These are phyloP conservation scores for Mycetomoellerius zeteki DNA, from an alignment of 1,140 invertebrate species.

Conservation along the genomic window DNA sequence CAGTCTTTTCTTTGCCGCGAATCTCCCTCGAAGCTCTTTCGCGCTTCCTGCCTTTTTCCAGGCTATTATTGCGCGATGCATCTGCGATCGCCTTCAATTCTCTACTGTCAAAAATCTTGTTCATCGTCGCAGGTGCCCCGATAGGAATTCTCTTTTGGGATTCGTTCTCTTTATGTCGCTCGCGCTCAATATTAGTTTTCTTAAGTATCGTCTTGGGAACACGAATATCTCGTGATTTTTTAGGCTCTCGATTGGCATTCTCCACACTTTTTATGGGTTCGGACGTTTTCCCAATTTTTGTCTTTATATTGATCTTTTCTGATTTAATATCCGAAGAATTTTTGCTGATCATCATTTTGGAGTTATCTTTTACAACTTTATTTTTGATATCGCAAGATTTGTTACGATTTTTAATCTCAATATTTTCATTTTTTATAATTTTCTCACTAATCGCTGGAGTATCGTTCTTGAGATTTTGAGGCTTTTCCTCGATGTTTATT, in stretches of 20 bases:
- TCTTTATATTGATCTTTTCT: background rate
- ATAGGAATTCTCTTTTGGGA: conserved; percentile 47
- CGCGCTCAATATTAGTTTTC: background rate
- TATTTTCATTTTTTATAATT: background rate
- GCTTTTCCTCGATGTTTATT: background rate
- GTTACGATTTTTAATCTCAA: background rate
- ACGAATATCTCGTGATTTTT: conserved; percentile 22
- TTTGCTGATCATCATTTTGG: background rate
- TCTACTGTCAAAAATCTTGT: conserved; percentile 52
- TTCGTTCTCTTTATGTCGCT: background rate
- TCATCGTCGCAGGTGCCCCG: conserved; percentile 41
- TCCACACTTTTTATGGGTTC: background rate
- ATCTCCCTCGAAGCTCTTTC: background rate
- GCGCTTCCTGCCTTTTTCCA: background rate
- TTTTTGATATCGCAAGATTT: background rate
- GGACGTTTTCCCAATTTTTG: background rate
- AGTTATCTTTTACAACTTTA: background rate
- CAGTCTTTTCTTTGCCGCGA: conserved; percentile 80
- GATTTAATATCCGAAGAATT: background rate
- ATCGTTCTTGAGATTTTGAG: background rate
- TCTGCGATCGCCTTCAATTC: conserved; percentile 17
- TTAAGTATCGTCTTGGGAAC: conserved; percentile 44
- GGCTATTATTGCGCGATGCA: background rate
- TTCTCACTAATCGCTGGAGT: background rate
- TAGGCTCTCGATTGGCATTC: background rate